A percentile compares a stretch with the other conserved stretches of the same genome.
Evolutionary conservation across 1,140 invertebrate species (phyloP).

Genomic region (Drosophila nannoptera): DNA sequence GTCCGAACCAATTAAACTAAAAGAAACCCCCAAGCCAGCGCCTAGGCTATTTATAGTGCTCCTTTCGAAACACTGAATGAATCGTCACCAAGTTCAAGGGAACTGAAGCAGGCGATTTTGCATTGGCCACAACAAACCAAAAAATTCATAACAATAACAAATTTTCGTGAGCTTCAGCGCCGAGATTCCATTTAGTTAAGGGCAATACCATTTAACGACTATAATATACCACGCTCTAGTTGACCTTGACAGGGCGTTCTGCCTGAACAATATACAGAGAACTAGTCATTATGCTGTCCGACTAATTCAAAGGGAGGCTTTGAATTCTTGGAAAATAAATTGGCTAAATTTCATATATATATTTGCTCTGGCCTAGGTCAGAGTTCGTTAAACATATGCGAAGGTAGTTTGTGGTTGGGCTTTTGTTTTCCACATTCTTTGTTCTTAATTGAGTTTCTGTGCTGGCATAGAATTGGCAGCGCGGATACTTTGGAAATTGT

Average conservation of each 20-base stretch:
- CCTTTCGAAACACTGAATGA: constrained; percentile 10
- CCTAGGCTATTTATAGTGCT: constrained; percentile 57
- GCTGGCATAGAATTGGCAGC: constrained; percentile 65
- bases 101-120: constrained; percentile 46
- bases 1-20: constrained; percentile 21
- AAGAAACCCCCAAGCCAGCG: constrained; percentile 13
- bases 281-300: too few species aligned
- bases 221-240: background rate
- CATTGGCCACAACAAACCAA: constrained; percentile 48
- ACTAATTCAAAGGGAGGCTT: background rate
- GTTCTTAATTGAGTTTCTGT: constrained; percentile 14
- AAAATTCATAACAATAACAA: constrained; percentile 33
- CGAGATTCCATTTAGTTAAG: constrained; percentile 19
- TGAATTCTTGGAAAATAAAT: too few species aligned
- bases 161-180: background rate
- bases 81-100: constrained; percentile 67
- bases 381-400: too few species aligned
- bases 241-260: background rate
- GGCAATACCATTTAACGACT: background rate
- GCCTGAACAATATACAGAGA: background rate
- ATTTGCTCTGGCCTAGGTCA: too few species aligned
- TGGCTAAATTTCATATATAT: too few species aligned
- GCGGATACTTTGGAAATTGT: constrained; percentile 77
- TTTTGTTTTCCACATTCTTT: constrained; percentile 12
- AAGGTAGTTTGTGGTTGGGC: too few species aligned